Conservation (phyloP, 2,888 invertebrate genomes). For the Aphidius colemani region DNA sequence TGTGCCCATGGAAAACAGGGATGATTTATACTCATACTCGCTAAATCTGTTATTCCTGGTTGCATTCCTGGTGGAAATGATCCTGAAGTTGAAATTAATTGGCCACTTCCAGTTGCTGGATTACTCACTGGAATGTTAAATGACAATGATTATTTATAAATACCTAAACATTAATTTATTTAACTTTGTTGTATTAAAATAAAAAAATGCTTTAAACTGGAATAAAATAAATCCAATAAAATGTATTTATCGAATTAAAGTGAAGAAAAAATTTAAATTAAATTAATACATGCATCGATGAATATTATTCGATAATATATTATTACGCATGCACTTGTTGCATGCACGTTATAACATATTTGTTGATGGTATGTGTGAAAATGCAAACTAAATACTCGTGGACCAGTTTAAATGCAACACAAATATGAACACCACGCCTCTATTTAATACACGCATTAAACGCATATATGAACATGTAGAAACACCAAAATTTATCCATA, state of each 20-base stretch:
- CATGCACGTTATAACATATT: conserved; percentile 40
- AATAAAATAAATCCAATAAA: too few species aligned
- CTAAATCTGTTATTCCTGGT: conserved; percentile 51
- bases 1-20: conserved; percentile 85
- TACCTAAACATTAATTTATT: too few species aligned
- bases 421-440: conserved; percentile 22
- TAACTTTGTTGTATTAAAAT: too few species aligned
- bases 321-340: conserved; percentile 59
- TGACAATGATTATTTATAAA: too few species aligned
- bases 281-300: background rate
- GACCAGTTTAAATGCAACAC: conserved; percentile 11
- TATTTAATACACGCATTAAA: conserved; percentile 29
- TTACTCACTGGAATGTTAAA: conserved; percentile 55
- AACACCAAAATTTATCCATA: conserved; percentile 2
- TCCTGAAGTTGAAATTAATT: conserved; percentile 52
- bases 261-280: conserved; percentile 15
- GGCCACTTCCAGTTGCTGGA: conserved; percentile 59
- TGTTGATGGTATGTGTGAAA: conserved; percentile 15
- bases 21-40: conserved; percentile 52
- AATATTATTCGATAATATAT: conserved; percentile 37
- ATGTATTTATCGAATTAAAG: too few species aligned
- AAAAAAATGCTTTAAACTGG: too few species aligned
- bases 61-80: conserved; percentile 53
- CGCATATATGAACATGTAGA: conserved; percentile 22
- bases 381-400: conserved; percentile 11